Base-by-base conservation (phyloP, 2,113 vertebrate genomes). In the Muntiacus reevesi region DNA sequence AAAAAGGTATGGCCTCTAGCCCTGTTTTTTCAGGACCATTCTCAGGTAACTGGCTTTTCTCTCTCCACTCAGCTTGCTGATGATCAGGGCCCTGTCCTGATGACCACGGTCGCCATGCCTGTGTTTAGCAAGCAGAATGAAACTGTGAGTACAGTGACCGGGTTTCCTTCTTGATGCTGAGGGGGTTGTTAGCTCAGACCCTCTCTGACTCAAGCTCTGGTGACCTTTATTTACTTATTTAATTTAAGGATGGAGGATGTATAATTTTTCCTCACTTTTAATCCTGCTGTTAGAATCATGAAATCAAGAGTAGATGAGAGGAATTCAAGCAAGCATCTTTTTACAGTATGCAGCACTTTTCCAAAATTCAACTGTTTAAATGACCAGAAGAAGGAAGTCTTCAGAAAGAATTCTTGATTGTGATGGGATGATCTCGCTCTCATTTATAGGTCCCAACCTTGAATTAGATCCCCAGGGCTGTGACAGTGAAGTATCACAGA, bases 101-200 rank as follows among this genome's bases (percentile, higher is more conserved):
- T 99, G 99, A 99, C 99, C 87, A 99, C 99, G 2, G 99, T 99
- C 78, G 99, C 99, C 84, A 99, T 99, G 99, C 99, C 99, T 3
- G 99, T 99, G 90, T 99, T 99, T 98, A 99, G 99, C 98, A 99
- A 99, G 97, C 99, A 99, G 98, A 99, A 99, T 8, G 99, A 99
- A 98, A 99, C 99, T 33, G 99, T 99, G 98, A 99, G 99, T 99
- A 97, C 54, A 82, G 27, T 89, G 64, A 30, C 85, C 15, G 1
- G 3, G 8, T 43, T 88, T 64, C 54, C 93, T 43, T 81, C 64
- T 6, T 27, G 11, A 16, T 13, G 40, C 45, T 9, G 6, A 19
- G 82, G 55, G 17, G 33, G 71, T 6, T 23, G 7, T 67, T 8
- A 25, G 36, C 59, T 86, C 43, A 88, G 55, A 23, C 12, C 13